Conservation (phyloP, 2,888 invertebrate genomes). For the Muschampia plurimacula region DNA sequence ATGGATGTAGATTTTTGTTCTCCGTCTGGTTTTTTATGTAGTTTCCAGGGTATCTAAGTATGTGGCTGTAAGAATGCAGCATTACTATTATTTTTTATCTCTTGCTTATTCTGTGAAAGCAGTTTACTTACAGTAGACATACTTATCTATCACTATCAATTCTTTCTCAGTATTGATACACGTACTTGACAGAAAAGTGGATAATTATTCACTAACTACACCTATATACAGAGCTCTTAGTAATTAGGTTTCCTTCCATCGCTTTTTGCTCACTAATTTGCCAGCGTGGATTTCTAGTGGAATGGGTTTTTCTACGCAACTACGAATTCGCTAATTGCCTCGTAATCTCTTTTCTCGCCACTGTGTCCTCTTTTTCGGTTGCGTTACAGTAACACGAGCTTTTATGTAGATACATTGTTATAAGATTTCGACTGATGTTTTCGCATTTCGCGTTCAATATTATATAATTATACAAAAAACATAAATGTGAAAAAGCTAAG, state of each 20-base stretch:
- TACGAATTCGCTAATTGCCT: constrained; percentile 38
- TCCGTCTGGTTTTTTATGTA: too few species aligned
- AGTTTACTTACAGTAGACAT: too few species aligned
- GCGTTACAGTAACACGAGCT: constrained; percentile 8
- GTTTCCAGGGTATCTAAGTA: too few species aligned
- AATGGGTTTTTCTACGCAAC: constrained; percentile 33
- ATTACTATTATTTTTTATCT: too few species aligned
- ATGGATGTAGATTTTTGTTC: too few species aligned
- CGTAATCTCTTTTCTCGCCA: constrained; percentile 17
- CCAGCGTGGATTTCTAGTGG: constrained; percentile 35
- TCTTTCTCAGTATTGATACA: neutral
- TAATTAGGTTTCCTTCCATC: constrained; percentile 23
- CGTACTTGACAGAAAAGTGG: neutral
- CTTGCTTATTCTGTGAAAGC: too few species aligned
- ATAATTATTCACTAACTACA: constrained; percentile 24
- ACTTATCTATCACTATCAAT: neutral
- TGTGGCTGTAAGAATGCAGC: too few species aligned
- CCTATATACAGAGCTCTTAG: constrained; percentile 21
- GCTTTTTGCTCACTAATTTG: constrained; percentile 33
- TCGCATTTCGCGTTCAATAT: too few species aligned
- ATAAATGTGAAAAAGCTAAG: too few species aligned
- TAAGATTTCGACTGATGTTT: neutral
- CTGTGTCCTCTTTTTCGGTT: constrained; percentile 21
- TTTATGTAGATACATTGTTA: neutral
- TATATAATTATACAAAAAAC: too few species aligned